These are phyloP conservation scores for Probosciger aterrimus DNA, from an alignment of 2,113 vertebrate genomes.

Conservation along the genomic window DNA sequence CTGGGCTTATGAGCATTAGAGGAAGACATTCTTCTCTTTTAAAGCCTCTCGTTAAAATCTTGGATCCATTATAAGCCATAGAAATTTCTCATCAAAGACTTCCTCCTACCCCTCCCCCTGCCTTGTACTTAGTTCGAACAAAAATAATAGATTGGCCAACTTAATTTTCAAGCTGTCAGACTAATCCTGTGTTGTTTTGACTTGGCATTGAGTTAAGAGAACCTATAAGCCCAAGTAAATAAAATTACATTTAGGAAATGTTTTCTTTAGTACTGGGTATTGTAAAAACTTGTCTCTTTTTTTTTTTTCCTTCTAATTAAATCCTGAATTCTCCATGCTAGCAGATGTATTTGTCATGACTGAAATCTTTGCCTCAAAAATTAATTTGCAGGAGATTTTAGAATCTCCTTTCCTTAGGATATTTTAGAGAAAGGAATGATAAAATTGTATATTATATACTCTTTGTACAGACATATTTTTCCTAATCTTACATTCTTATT, in stretches of 20 bases:
- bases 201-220: background rate
- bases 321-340: background rate
- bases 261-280: background rate
- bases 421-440: background rate
- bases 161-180: background rate
- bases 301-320: background rate
- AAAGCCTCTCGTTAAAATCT: background rate
- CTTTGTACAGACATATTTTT: background rate
- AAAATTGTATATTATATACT: background rate
- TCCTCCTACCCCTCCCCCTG: fast-evolving
- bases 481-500: constrained; percentile 7
- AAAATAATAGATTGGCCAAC: background rate
- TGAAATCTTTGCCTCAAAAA: background rate
- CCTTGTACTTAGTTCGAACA: background rate
- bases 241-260: background rate
- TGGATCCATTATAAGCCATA: fast-evolving
- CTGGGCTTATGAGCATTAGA: too few species aligned
- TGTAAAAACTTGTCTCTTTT: background rate
- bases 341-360: background rate
- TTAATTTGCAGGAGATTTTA: background rate
- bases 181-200: background rate
- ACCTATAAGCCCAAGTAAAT: background rate
- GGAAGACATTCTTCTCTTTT: too few species aligned
- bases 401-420: background rate
- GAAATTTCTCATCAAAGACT: background rate